Base-by-base conservation (phyloP, 2,113 vertebrate species). In the Chionomys nivalis region DNA sequence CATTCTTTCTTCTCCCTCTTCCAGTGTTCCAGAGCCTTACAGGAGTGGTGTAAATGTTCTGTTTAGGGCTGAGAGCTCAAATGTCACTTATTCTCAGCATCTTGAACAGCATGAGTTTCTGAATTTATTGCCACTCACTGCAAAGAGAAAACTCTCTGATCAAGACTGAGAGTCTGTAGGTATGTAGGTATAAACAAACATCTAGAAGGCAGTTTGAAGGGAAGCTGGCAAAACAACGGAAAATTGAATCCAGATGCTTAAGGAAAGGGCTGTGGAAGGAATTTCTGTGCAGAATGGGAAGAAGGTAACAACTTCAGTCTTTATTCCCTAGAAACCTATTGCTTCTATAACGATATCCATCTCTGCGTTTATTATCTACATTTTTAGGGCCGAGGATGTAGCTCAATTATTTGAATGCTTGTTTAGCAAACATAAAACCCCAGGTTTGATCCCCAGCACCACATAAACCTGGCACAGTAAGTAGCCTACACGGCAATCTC, bases 221-320 rank as follows among this genome's bases (percentile, higher is more conserved):
- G 28, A 44, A 66, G 28, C 26, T 66, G 47, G 42, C 8, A 21
- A 33, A 85, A 47, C 44, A 65, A 85, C 52, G 83, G 39, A 36
- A 93, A 93, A 90, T n/a, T n/a, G 36, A 31, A 78, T 77, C 36
- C 23, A 65, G 47, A 49, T 83, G 36, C 49, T 47, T 33, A 91
- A 44, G 47, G 42, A n/a, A n/a, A 89, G 7, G 4, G 24, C 14
- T 72, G 31, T 8, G 78, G 28, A 66, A 78, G 31, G 58, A 83
- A 72, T 87, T 96, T 94, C 78, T 85, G 58, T 75, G 47, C n/a
- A 76, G 58, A 87, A 78, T 70, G 12, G 66, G 33, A 95, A 31
- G 66, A n/a, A 63, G 63, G 11, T 75, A 76, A 87, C 36, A 33
- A 31, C 8, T 76, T 82, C 31, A 42, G 70, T 49, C 28, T 73